Conservation (phyloP, 1,140 invertebrate species). For the Liolophura sinensis region DNA sequence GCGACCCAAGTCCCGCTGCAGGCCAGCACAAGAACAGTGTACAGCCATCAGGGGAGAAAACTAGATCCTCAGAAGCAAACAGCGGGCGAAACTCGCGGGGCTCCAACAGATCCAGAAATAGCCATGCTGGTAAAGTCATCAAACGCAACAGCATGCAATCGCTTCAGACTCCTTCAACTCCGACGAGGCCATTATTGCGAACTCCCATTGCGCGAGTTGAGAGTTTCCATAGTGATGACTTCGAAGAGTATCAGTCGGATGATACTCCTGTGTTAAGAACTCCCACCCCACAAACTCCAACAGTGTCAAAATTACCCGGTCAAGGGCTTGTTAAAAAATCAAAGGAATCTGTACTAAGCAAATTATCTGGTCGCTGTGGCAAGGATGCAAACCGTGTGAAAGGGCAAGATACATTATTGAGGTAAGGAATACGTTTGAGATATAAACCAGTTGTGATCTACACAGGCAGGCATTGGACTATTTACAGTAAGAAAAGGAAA, state of each 20-base stretch:
- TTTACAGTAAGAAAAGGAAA: no score
- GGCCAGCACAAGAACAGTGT: no score
- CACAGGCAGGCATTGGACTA: no score
- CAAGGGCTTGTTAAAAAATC: constrained; percentile 21
- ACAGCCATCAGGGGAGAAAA: no score
- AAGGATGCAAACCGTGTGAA: constrained; percentile 45
- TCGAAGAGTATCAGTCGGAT: constrained; percentile 36
- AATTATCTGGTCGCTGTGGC: constrained; percentile 49
- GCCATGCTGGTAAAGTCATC: no score
- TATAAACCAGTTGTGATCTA: no score
- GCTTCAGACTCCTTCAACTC: constrained; percentile 39
- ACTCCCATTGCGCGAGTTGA: constrained; percentile 52
- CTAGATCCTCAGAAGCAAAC: no score
- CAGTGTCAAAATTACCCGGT: constrained; percentile 24
- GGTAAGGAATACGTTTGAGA: no score
- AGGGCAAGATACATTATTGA: constrained; percentile 4
- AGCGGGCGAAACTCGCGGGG: no score
- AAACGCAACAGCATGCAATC: neutral
- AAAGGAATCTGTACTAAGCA: constrained; percentile 34
- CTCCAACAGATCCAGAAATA: no score
- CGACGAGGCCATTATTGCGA: constrained; percentile 41
- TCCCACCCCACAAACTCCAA: constrained; percentile 24
- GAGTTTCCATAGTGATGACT: constrained; percentile 54
- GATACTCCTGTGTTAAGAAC: neutral
- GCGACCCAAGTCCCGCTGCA: no score